Evolutionary conservation across 2,888 invertebrate genomes (phyloP), one percentile per base, ranked within the genome.

Genomic region (Hybos culiciformis): DNA sequence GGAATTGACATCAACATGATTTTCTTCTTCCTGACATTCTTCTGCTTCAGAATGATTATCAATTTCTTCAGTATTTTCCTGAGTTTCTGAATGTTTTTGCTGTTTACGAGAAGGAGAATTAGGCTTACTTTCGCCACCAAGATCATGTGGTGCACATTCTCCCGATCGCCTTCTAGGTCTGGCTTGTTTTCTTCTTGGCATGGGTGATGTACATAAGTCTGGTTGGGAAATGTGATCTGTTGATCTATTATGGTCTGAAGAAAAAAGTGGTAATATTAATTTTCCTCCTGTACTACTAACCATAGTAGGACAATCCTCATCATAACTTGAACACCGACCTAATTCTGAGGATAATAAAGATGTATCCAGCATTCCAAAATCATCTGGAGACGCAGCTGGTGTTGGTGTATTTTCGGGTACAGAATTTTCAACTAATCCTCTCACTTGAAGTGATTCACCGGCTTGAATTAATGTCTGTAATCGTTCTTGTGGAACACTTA

Each of bases 401-500:
- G 67, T 65, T 1, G 64, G 63, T 4, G 66, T 63, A 50, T 67
- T 57, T 46, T 62, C 63, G 21, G 70, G 62, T 44, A 62, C 60
- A 37, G 73, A 74, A 54, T 76, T 77, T 51, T 78, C 78, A 9
- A 82, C 82, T 48, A 87, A 66, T 5, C 86, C 86, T 18, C 84
- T 77, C 49, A 87, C 81, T 63, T 90, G 87, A 47, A 91, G 70
- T 41, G 83, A 83, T 59, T 90, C 88, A 1, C 90, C 91, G 3
- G 88, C 88, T 55, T 85, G 81, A 56, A 91, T 84, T 53, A 92
- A 73, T 11, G 80, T 80, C 44, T 83, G 78, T 20, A 91, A 70
- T 49, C 87, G 83, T 59, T 87, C 86, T 56, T 87, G 84, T 7
- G 81, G 80, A 41, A 91, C 87, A 52, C 84, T 84, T 54, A 91